phyloP scores from a whole-genome alignment of 2,888 invertebrate species.

The Orgyia antiqua region DNA sequence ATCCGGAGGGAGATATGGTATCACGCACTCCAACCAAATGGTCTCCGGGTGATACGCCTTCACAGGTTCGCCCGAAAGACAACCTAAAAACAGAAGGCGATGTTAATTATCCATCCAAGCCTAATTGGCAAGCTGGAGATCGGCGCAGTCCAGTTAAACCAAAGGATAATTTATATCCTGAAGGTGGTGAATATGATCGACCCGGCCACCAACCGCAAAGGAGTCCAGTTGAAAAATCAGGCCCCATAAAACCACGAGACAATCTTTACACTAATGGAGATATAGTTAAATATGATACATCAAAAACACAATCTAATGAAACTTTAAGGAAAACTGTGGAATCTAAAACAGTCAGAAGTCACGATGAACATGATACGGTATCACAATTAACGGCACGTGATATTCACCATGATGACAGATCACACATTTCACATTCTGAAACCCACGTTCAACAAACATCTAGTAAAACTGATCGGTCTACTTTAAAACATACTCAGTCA shows the following conservation, averaged over 20 bases:
- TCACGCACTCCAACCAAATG: conserved; percentile 34
- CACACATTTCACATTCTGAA: conserved; percentile 34
- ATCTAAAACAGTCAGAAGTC: conserved; percentile 48
- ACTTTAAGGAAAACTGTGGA: conserved; percentile 32
- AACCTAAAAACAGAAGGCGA: conserved; percentile 77
- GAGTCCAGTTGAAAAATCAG: conserved; percentile 45
- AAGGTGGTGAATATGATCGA: conserved; percentile 65
- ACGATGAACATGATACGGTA: conserved; percentile 48
- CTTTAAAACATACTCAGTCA: conserved; percentile 34
- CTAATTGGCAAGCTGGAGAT: conserved; percentile 47
- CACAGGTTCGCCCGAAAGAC: conserved; percentile 60
- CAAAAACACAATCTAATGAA: conserved; percentile 29
- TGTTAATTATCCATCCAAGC: conserved; percentile 39
- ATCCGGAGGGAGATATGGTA: conserved; percentile 60
- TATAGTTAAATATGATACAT: conserved; percentile 31
- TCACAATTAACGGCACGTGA: conserved; percentile 26
- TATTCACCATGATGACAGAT: conserved; percentile 30
- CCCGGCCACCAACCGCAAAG: conserved; percentile 41
- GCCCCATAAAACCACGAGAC: conserved; percentile 56
- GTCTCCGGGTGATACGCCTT: conserved; percentile 50
- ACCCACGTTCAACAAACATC: conserved; percentile 35
- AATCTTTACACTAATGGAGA: conserved; percentile 77
- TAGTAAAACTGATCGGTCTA: conserved; percentile 32
- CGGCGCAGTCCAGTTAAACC: conserved; percentile 57
- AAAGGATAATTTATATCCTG: conserved; percentile 69